Evolutionary conservation across 2,888 invertebrate species (phyloP).

Genomic region (Euplagia quadripunctaria): DNA sequence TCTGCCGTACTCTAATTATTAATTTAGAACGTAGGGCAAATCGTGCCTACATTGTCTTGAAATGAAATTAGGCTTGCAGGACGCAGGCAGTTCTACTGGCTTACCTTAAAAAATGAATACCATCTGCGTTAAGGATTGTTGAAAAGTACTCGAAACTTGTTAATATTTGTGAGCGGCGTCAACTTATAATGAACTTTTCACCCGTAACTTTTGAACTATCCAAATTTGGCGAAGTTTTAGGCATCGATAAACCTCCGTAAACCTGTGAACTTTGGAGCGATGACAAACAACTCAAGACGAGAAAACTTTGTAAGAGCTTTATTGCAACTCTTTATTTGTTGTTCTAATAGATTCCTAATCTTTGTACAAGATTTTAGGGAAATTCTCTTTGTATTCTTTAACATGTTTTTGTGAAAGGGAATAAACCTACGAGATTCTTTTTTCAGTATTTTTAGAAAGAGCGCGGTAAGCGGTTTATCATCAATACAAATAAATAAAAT

Average conservation of each 20-base stretch:
- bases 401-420: constrained; percentile 24
- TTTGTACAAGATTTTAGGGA: constrained; percentile 24
- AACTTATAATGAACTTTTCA: constrained; percentile 46
- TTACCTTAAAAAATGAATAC: not conserved
- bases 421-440: too few species aligned
- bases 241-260: constrained; percentile 44
- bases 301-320: constrained; percentile 50
- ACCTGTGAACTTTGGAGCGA: constrained; percentile 41
- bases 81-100: not conserved
- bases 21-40: too few species aligned
- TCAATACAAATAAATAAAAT: not conserved
- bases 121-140: not conserved
- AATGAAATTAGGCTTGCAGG: not conserved
- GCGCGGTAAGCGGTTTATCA: not conserved
- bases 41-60: not conserved
- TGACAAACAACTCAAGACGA: constrained; percentile 50
- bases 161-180: constrained; percentile 36
- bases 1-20: not conserved
- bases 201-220: constrained; percentile 53
- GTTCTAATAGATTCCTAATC: constrained; percentile 45
- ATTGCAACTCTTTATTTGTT: constrained; percentile 47
- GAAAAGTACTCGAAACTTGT: constrained; percentile 30
- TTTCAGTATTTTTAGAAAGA: too few species aligned
- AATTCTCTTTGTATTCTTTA: constrained; percentile 37
- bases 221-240: constrained; percentile 47